Conservation (phyloP, 2,797 vertebrate species). For the Octomys mimax region DNA sequence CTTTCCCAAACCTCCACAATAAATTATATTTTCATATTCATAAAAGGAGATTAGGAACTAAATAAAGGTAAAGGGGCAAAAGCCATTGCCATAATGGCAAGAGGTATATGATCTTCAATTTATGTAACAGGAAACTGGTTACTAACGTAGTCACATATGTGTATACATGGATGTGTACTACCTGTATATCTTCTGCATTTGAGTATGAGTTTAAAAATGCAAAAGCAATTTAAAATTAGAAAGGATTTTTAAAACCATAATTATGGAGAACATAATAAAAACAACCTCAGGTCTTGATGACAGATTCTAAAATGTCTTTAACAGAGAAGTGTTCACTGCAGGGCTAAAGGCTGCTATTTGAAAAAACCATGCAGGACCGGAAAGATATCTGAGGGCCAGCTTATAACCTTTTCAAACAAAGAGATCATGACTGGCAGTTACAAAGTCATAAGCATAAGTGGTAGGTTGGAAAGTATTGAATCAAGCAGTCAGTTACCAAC, state of each 20-base stretch:
- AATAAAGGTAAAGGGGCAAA: neutral
- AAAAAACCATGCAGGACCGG: neutral
- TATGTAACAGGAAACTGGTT: neutral
- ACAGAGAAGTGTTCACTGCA: neutral
- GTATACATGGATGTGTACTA: neutral
- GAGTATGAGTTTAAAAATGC: neutral
- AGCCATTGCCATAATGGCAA: neutral
- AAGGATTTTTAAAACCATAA: constrained; percentile 41
- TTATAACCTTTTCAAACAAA: neutral
- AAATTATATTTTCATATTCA: constrained; percentile 19
- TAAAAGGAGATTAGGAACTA: constrained; percentile 22
- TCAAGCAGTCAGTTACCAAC: neutral
- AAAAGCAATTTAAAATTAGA: constrained; percentile 36
- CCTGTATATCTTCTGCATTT: neutral
- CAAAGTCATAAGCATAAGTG: constrained; percentile 10
- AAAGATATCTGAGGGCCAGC: neutral
- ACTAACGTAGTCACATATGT: neutral
- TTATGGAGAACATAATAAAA: constrained; percentile 42
- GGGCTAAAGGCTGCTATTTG: neutral
- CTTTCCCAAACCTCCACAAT: neutral
- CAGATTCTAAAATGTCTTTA: constrained; percentile 49
- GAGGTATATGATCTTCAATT: constrained; percentile 4
- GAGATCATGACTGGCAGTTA: constrained; percentile 34
- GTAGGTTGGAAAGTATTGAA: constrained; percentile 24
- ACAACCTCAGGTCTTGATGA: constrained; percentile 34